phyloP scores from a whole-genome alignment of 1,140 invertebrate species.

The Meloidogyne chitwoodi region DNA sequence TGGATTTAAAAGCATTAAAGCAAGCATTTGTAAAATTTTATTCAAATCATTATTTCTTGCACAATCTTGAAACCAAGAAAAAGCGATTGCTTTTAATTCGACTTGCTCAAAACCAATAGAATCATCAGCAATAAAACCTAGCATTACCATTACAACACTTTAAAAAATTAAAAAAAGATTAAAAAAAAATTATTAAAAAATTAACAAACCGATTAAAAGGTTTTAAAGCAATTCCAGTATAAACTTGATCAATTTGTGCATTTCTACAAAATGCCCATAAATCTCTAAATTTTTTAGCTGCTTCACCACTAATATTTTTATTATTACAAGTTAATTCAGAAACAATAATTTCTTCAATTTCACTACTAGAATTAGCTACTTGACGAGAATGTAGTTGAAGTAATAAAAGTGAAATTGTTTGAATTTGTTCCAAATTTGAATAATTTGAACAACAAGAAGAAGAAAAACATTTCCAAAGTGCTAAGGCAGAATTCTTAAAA shows the following conservation, averaged over 20 bases:
- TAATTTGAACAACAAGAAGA: too few relatives aligned
- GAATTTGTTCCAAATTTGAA: constrained; percentile 21
- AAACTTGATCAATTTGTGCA: constrained; percentile 29
- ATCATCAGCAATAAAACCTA: constrained; percentile 55
- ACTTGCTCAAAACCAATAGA: constrained; percentile 23
- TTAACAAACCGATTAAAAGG: constrained; percentile 47
- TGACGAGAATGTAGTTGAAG: constrained; percentile 49
- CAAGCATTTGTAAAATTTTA: constrained; percentile 73
- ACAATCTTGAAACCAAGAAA: constrained; percentile 68
- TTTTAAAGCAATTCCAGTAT: constrained; percentile 32
- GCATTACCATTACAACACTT: constrained; percentile 54
- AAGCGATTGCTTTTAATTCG: constrained; percentile 46
- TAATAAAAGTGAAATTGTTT: constrained; percentile 37
- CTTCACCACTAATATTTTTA: constrained; percentile 39
- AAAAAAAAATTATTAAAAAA: not conserved
- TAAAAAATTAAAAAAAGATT: not conserved
- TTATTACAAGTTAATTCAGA: constrained; percentile 44
- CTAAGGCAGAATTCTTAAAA: constrained; percentile 31
- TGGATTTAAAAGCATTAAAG: constrained; percentile 76
- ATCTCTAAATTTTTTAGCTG: constrained; percentile 49
- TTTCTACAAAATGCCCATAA: constrained; percentile 48
- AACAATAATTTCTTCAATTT: constrained; percentile 56
- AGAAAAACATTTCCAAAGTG: constrained; percentile 39
- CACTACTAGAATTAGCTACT: constrained; percentile 45
- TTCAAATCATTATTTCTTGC: constrained; percentile 71